phyloP scores from a whole-genome alignment of 2,888 invertebrate genomes.

The Belgica antarctica region DNA sequence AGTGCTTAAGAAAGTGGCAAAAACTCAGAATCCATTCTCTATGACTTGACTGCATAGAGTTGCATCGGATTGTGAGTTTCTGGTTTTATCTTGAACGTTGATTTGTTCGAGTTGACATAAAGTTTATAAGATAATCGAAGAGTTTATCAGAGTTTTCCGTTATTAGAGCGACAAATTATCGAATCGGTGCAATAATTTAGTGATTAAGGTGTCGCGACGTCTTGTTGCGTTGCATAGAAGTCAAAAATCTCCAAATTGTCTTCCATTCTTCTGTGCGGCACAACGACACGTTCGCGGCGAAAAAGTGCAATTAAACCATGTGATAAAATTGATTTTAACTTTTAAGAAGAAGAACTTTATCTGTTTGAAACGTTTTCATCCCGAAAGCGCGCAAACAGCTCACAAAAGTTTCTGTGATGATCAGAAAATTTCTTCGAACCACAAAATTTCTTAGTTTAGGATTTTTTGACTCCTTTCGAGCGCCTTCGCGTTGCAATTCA shows the following conservation, averaged over 20 bases:
- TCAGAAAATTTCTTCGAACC: conserved; percentile 36
- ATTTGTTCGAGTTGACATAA: not conserved
- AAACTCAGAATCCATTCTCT: not conserved
- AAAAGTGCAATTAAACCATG: conserved; percentile 33
- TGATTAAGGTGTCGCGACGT: not conserved
- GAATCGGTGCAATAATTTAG: conserved; percentile 16
- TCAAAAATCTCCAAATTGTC: conserved; percentile 17
- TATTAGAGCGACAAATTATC: conserved; percentile 20
- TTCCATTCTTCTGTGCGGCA: conserved; percentile 11
- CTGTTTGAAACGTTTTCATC: conserved; percentile 7
- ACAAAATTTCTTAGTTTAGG: conserved; percentile 1
- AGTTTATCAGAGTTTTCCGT: conserved; percentile 13
- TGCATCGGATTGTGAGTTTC: conserved; percentile 10
- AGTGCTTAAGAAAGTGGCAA: not conserved
- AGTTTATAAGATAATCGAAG: conserved; percentile 20
- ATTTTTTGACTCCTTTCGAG: not conserved
- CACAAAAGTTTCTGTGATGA: conserved; percentile 44
- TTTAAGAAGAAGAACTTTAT: conserved; percentile 23
- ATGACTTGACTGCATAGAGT: not conserved
- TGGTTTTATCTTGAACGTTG: not conserved
- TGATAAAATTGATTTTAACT: conserved; percentile 22
- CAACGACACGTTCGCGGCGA: not conserved
- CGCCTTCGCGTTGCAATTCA: conserved; percentile 21
- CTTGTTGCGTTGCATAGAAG: conserved; percentile 1
- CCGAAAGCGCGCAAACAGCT: conserved; percentile 1